Conservation (phyloP, 2,888 invertebrate species). For the Drosophila mulleri region DNA sequence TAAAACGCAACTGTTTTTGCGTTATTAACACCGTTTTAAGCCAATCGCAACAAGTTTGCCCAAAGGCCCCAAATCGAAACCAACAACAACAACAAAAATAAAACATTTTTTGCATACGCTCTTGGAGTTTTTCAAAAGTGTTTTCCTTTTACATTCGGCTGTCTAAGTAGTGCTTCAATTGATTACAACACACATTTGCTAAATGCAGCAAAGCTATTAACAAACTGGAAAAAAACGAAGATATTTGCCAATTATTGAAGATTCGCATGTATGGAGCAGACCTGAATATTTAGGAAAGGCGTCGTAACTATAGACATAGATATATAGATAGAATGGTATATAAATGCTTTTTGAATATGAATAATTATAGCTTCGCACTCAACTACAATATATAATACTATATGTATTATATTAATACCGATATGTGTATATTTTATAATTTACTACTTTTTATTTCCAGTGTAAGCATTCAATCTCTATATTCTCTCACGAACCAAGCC, state of each 20-base stretch:
- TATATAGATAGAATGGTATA: background rate
- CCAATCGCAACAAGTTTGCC: conserved; percentile 51
- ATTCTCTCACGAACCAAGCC: background rate
- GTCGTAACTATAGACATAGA: background rate
- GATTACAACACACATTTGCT: conserved; percentile 33
- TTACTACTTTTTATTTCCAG: too few species aligned
- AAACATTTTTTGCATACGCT: conserved; percentile 42
- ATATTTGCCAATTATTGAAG: conserved; percentile 11
- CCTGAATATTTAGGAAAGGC: background rate
- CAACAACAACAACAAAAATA: background rate
- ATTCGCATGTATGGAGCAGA: background rate
- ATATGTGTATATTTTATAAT: background rate
- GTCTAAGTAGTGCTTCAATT: conserved; percentile 11
- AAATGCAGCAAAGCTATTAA: conserved; percentile 10
- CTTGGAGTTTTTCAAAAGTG: conserved; percentile 3
- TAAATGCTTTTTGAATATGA: background rate
- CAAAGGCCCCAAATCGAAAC: conserved; percentile 37
- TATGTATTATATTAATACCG: background rate
- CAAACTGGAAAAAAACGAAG: conserved; percentile 11
- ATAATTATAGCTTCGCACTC: too few species aligned
- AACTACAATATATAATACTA: background rate
- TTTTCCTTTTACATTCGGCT: background rate
- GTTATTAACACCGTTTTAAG: conserved; percentile 61
- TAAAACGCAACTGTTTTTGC: conserved; percentile 62
- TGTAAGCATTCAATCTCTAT: too few species aligned